Evolutionary conservation across 2,888 invertebrate genomes (phyloP).

Genomic region (Ametastegia equiseti): DNA sequence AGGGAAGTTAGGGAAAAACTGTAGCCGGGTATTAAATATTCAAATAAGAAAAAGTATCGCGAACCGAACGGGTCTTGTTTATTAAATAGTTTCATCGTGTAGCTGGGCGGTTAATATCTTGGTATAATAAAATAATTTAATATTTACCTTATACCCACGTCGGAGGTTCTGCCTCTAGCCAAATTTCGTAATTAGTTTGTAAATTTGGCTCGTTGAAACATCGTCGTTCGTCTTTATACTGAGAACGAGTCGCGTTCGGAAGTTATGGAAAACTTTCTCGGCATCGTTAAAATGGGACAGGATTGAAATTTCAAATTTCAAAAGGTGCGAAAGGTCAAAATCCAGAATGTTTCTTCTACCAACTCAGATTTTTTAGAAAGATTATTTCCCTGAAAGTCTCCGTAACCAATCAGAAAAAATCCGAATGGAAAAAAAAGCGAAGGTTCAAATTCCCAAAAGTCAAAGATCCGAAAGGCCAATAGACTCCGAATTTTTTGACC

Average conservation of each 20-base stretch:
- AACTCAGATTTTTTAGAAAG: too few species aligned
- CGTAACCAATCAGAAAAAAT: too few species aligned
- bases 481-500: too few species aligned
- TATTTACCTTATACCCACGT: too few species aligned
- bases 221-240: neutral
- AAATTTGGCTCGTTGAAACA: conserved; percentile 17
- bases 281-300: too few species aligned
- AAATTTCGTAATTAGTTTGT: neutral
- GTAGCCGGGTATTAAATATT: neutral
- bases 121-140: conserved; percentile 13
- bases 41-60: neutral
- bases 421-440: too few species aligned
- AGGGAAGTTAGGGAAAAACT: neutral
- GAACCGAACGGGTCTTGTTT: neutral
- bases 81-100: neutral
- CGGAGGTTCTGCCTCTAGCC: neutral
- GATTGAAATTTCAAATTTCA: too few species aligned
- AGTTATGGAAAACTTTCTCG: neutral
- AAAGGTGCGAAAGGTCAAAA: too few species aligned
- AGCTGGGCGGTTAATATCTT: neutral
- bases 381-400: too few species aligned
- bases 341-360: too few species aligned
- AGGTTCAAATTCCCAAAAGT: too few species aligned
- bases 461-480: too few species aligned
- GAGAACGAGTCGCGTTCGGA: neutral